phyloP scores from a whole-genome alignment of 2,888 invertebrate species.

The Lissonota sp. region DNA sequence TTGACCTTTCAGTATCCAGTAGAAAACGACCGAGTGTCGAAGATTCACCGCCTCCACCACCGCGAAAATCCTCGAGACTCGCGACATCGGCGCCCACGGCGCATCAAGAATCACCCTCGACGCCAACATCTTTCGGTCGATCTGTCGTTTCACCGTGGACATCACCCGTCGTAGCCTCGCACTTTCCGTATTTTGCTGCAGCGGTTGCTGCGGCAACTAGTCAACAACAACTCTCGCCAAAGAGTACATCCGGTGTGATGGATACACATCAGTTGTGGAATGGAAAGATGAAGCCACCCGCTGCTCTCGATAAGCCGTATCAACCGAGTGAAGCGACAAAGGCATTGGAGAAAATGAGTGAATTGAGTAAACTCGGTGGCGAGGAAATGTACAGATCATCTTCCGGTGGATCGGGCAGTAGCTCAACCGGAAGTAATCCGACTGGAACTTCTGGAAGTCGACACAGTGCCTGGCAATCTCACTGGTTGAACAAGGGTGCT shows the following conservation, averaged over 20 bases:
- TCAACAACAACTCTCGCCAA: slow-evolving; percentile 88
- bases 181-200: slow-evolving; percentile 92
- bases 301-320: slow-evolving; percentile 81
- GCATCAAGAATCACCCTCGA: slow-evolving; percentile 76
- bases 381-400: slow-evolving; percentile 90
- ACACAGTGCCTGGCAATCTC: slow-evolving; percentile 98
- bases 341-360: slow-evolving; percentile 96
- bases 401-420: slow-evolving; percentile 82
- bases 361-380: slow-evolving; percentile 93
- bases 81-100: slow-evolving; percentile 69
- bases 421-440: slow-evolving; percentile 84
- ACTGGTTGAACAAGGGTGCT: slow-evolving; percentile 98
- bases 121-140: slow-evolving; percentile 87
- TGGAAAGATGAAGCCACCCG: slow-evolving; percentile 91
- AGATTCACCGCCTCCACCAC: slow-evolving; percentile 86
- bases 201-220: slow-evolving; percentile 90
- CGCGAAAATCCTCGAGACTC: slow-evolving; percentile 88
- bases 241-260: slow-evolving; percentile 85
- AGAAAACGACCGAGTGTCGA: slow-evolving; percentile 90
- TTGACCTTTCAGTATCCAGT: slow-evolving; percentile 92
- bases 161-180: slow-evolving; percentile 90
- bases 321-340: slow-evolving; percentile 93
- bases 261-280: slow-evolving; percentile 87
- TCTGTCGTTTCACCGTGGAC: slow-evolving; percentile 91
- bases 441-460: slow-evolving; percentile 87